These are phyloP conservation scores for Drosophila helvetica DNA, from an alignment of 2,888 invertebrate genomes.

Conservation along the genomic window DNA sequence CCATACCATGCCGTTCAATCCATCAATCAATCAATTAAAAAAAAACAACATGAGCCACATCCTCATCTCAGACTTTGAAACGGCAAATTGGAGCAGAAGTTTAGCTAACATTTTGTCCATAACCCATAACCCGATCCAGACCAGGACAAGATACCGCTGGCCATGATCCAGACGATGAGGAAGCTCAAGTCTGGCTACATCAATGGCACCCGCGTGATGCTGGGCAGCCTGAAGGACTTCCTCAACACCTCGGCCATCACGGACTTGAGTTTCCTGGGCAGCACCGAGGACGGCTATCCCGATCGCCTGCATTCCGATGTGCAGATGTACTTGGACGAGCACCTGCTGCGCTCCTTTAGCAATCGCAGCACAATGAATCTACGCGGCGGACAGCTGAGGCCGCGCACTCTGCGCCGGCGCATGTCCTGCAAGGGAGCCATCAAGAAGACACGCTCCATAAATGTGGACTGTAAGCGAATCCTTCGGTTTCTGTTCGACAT, in stretches of 20 bases:
- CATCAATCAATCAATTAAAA: neutral
- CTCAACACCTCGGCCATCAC: conserved; percentile 98
- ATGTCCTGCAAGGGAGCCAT: conserved; percentile 97
- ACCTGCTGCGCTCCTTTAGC: conserved; percentile 91
- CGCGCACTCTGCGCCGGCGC: conserved; percentile 87
- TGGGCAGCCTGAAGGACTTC: conserved; percentile 97
- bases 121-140: conserved; percentile 85
- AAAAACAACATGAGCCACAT: too few relatives aligned
- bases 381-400: conserved; percentile 85
- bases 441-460: conserved; percentile 96
- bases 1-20: neutral
- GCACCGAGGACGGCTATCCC: conserved; percentile 95
- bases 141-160: conserved; percentile 95
- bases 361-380: conserved; percentile 88
- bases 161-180: conserved; percentile 98
- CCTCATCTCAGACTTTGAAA: neutral
- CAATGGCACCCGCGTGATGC: conserved; percentile 98
- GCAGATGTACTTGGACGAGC: conserved; percentile 93
- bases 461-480: conserved; percentile 91
- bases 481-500: too few relatives aligned
- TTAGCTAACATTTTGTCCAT: conserved; percentile 4
- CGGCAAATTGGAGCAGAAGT: conserved; percentile 5
- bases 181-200: conserved; percentile 99
- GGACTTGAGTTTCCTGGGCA: conserved; percentile 97
- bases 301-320: conserved; percentile 93